phyloP scores from a whole-genome alignment of 2,888 invertebrate species.

The Noctua janthe region DNA sequence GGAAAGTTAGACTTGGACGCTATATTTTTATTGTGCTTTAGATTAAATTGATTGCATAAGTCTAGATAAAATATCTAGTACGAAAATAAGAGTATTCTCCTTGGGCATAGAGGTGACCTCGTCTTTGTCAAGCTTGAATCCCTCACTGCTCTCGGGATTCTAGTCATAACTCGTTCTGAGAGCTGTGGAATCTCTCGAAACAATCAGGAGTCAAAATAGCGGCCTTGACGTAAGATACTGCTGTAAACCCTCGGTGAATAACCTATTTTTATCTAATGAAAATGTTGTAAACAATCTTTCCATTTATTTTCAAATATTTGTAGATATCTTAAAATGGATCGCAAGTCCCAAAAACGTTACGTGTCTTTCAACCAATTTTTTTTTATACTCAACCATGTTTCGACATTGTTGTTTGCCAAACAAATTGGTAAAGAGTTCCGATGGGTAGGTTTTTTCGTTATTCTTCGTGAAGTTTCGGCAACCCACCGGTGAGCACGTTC shows the following conservation, averaged over 20 bases:
- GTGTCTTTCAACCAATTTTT: constrained; percentile 21
- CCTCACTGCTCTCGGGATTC: neutral
- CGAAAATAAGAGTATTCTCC: neutral
- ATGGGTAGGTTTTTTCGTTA: constrained; percentile 5
- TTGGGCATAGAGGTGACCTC: neutral
- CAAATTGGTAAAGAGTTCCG: constrained; percentile 39
- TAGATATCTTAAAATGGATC: constrained; percentile 15
- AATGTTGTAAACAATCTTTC: neutral
- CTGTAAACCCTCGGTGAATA: neutral
- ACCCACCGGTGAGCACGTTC: constrained; percentile 51
- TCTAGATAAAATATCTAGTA: neutral
- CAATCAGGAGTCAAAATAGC: neutral
- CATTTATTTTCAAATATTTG: constrained; percentile 15
- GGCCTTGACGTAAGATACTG: neutral
- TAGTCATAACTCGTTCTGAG: neutral
- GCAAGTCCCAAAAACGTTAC: constrained; percentile 5
- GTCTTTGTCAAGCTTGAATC: neutral
- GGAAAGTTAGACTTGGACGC: neutral
- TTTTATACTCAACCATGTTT: constrained; percentile 32
- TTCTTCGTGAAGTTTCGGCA: constrained; percentile 39
- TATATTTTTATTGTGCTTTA: neutral
- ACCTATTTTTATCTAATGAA: neutral
- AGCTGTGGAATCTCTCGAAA: neutral
- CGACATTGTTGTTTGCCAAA: constrained; percentile 53
- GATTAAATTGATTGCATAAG: neutral